phyloP scores from a whole-genome alignment of 1,140 invertebrate species.

The Harpegnathos saltator region DNA sequence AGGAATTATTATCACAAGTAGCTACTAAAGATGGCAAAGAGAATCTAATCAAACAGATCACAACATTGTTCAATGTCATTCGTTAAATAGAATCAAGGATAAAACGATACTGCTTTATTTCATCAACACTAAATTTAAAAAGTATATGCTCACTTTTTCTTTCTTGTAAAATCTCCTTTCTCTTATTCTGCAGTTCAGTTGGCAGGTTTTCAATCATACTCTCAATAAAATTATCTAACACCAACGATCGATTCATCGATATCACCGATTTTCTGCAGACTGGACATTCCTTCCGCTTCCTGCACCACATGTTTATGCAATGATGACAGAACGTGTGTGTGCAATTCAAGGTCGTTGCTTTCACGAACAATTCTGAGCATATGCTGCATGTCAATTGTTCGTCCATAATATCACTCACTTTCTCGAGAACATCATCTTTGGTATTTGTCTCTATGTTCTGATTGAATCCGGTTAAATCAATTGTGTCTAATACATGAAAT shows the following conservation, averaged over 20 bases:
- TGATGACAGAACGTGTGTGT: constrained; percentile 92
- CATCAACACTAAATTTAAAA: neutral
- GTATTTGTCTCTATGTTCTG: constrained; percentile 65
- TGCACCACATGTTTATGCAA: constrained; percentile 91
- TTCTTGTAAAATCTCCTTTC: constrained; percentile 85
- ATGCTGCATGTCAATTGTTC: constrained; percentile 92
- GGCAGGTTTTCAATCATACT: constrained; percentile 88
- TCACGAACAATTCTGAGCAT: constrained; percentile 92
- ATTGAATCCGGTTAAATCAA: constrained; percentile 81
- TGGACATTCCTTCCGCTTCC: constrained; percentile 91
- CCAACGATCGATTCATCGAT: constrained; percentile 86
- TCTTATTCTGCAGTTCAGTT: constrained; percentile 84
- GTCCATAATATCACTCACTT: constrained; percentile 90
- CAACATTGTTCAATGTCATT: too few species aligned
- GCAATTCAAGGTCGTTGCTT: constrained; percentile 90
- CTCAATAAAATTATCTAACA: constrained; percentile 88
- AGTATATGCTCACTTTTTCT: constrained; percentile 83
- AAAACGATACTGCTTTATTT: too few species aligned
- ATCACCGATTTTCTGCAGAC: constrained; percentile 88
- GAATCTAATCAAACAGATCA: too few species aligned
- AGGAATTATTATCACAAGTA: too few species aligned
- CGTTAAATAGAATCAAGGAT: too few species aligned
- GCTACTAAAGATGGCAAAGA: too few species aligned
- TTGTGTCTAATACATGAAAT: constrained; percentile 82
- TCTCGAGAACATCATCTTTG: constrained; percentile 85